phyloP scores from a whole-genome alignment of 2,113 vertebrate species.

The Carollia perspicillata region DNA sequence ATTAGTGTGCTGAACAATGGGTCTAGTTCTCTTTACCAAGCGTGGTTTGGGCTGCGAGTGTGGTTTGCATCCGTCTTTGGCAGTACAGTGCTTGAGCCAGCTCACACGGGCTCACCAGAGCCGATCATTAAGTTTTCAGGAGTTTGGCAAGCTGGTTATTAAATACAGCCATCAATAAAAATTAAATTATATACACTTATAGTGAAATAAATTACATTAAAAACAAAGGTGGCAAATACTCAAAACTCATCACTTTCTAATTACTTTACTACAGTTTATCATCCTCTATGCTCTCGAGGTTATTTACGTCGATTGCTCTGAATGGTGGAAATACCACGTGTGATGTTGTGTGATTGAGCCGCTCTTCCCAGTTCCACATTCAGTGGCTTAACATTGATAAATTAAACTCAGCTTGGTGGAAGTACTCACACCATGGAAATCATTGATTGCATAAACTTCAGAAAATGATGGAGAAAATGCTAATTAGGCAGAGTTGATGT shows the following conservation, averaged over 20 bases:
- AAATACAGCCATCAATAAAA: conserved; percentile 17
- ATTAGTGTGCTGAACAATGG: neutral
- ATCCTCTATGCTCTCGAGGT: neutral
- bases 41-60: neutral
- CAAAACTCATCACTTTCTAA: neutral
- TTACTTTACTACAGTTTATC: conserved; percentile 30
- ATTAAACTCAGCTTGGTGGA: neutral
- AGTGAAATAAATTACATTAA: conserved; percentile 1
- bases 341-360: neutral
- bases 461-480: neutral
- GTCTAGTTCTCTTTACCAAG: neutral
- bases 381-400: neutral
- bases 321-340: neutral
- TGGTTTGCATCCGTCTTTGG: neutral
- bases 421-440: neutral
- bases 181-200: neutral
- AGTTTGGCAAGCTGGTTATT: conserved; percentile 1
- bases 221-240: neutral
- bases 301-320: neutral
- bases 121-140: neutral
- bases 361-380: neutral
- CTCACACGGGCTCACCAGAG: neutral
- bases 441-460: neutral
- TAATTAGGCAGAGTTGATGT: neutral
- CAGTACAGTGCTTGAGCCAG: neutral